Percentiles rank a stretch among this genome's conserved stretches.
Evolutionary conservation across 2,888 invertebrate genomes (phyloP).

Genomic region (Ichneumon xanthorius): DNA sequence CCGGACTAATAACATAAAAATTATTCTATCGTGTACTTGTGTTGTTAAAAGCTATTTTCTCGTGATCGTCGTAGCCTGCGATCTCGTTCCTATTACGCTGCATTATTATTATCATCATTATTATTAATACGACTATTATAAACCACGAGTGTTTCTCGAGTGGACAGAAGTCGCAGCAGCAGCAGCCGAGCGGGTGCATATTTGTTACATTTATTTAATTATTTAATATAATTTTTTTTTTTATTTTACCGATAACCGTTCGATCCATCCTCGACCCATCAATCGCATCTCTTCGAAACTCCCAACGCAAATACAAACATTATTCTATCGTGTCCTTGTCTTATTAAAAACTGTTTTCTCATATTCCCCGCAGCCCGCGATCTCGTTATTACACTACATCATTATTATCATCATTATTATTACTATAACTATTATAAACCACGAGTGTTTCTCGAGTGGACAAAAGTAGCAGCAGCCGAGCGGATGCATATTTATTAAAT

Average conservation of each 20-base stretch:
- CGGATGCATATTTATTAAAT: too few species aligned
- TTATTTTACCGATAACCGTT: too few species aligned
- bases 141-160: conserved; percentile 39
- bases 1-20: not conserved
- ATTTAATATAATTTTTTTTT: too few species aligned
- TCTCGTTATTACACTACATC: conserved; percentile 34
- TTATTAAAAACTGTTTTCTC: conserved; percentile 1
- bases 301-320: too few species aligned
- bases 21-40: not conserved
- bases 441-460: conserved; percentile 42
- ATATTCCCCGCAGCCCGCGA: not conserved
- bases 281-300: not conserved
- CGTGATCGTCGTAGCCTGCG: not conserved
- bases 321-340: not conserved
- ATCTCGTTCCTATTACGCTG: conserved; percentile 27
- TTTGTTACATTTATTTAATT: too few species aligned
- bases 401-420: conserved; percentile 34
- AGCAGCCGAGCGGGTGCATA: not conserved
- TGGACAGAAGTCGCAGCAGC: conserved; percentile 9
- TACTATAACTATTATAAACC: conserved; percentile 48
- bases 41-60: not conserved
- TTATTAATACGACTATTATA: conserved; percentile 45
- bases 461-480: not conserved
- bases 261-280: not conserved
- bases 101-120: conserved; percentile 32